Percentiles rank a stretch among this genome's conserved stretches.
Conservation (phyloP, 1,140 invertebrate genomes). For the Ladona fulva region DNA sequence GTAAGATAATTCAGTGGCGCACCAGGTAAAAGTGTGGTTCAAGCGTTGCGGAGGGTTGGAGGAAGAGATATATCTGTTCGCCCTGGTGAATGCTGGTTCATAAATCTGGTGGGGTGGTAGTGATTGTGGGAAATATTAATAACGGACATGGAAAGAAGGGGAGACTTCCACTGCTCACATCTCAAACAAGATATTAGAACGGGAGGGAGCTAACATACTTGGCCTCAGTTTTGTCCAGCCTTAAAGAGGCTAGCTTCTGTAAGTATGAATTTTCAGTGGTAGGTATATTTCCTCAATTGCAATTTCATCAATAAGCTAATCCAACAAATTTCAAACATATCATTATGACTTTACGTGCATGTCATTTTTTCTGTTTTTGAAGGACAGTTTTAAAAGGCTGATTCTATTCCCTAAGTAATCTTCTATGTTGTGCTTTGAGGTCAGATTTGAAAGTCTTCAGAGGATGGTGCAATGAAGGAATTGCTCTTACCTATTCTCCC, state of each 20-base stretch:
- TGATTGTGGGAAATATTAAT: background rate
- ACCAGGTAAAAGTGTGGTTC: constrained; percentile 50
- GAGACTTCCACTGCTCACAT: background rate
- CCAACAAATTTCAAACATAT: background rate
- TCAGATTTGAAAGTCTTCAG: background rate
- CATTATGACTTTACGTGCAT: background rate
- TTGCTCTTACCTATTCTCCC: background rate
- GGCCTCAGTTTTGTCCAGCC: background rate
- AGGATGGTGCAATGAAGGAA: background rate
- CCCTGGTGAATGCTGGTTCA: background rate
- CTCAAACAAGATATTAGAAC: constrained; percentile 2
- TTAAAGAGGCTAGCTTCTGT: constrained; percentile 9
- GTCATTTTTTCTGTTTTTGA: background rate
- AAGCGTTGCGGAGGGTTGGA: constrained; percentile 13
- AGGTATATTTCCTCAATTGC: background rate
- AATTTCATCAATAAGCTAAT: background rate
- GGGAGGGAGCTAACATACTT: constrained; percentile 7
- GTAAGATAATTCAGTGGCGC: constrained; percentile 44
- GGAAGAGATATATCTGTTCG: background rate
- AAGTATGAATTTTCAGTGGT: background rate
- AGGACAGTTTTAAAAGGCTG: background rate
- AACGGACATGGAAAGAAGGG: background rate
- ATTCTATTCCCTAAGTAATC: background rate
- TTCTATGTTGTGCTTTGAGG: background rate
- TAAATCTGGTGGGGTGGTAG: background rate